Base-by-base conservation (phyloP, 2,113 vertebrate genomes). In the Scortum barcoo region DNA sequence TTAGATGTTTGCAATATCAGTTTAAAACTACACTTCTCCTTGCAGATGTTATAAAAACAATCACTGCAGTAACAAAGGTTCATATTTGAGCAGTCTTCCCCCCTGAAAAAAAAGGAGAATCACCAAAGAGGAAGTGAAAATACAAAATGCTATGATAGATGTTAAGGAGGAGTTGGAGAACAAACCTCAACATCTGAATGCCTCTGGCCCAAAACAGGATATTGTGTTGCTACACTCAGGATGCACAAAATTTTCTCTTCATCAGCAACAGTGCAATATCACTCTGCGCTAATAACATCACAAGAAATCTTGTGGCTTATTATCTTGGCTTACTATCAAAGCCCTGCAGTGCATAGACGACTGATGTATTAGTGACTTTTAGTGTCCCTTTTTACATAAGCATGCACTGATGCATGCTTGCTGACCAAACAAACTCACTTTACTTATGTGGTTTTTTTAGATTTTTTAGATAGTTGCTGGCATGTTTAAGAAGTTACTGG, bases 91-190 rank as follows among this genome's bases (percentile, higher is more conserved):
- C 81, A 76, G 19, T 42, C 36, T 48, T 71, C 40, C 16, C 4
- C 16, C 16, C 13, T 10, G 56, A 66, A 91, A 89, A 60, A 66
- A 91, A 89, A 85, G 78, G 71, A 90, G 89, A 88, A 90, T 84
- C 80, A 80, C 26, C 17, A 75, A 77, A 91, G 53, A 46, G 88
- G 93, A 94, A 93, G 91, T 91, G 93, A 94, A 85, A 93, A 85
- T 77, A 73, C 72, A 90, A 92, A 92, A 87, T 85, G 87, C 84
- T 87, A 89, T 89, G 78, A 93, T 81, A 76, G 60, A 91, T 88
- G 80, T 88, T 78, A 83, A 76, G 73, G 83, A 33, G 75, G 57
- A 89, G 70, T 2, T 65, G 65, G 56, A 81, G 77, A 73, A 44
- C 53, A 79, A 76, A 72, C 60, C 71, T 85, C 46, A 88, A 72